Evolutionary conservation across 2,797 vertebrate species (phyloP).

Genomic region (Gymnoscopelus microlampas): DNA sequence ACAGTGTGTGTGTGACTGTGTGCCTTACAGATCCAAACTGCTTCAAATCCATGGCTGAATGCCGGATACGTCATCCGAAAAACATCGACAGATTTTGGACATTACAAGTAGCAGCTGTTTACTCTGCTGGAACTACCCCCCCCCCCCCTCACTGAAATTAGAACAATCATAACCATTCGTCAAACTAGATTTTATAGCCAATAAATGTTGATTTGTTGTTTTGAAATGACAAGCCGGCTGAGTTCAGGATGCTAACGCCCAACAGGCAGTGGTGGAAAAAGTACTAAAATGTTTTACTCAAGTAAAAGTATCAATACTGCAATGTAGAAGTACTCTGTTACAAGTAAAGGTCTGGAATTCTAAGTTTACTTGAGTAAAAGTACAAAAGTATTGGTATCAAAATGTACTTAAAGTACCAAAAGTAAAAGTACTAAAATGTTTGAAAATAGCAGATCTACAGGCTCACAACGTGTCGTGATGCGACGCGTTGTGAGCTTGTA

Average conservation of each 20-base stretch:
- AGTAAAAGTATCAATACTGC: too few relatives aligned
- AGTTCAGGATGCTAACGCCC: not conserved
- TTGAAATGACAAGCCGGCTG: constrained; percentile 29
- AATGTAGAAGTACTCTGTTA: too few relatives aligned
- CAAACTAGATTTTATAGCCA: constrained; percentile 44
- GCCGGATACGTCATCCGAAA: constrained; percentile 15
- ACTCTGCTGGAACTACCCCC: constrained; percentile 34
- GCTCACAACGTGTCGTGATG: too few relatives aligned
- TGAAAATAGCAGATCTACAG: too few relatives aligned
- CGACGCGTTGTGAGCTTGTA: too few relatives aligned
- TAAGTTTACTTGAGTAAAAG: too few relatives aligned
- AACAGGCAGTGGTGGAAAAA: too few relatives aligned
- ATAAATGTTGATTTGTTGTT: constrained; percentile 47
- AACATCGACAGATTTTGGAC: constrained; percentile 10
- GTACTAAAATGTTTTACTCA: too few relatives aligned
- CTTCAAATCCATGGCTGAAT: constrained; percentile 44
- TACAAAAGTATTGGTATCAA: too few relatives aligned
- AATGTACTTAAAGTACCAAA: too few relatives aligned
- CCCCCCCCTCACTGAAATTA: constrained; percentile 47
- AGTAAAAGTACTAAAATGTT: too few relatives aligned
- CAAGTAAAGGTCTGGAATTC: too few relatives aligned
- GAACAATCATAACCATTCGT: constrained; percentile 52
- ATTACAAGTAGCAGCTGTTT: constrained; percentile 56
- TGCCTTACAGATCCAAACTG: constrained; percentile 60
- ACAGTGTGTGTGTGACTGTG: constrained; percentile 25